These are phyloP conservation scores for Zapornia atra DNA, from an alignment of 2,113 vertebrate species.

Conservation along the genomic window DNA sequence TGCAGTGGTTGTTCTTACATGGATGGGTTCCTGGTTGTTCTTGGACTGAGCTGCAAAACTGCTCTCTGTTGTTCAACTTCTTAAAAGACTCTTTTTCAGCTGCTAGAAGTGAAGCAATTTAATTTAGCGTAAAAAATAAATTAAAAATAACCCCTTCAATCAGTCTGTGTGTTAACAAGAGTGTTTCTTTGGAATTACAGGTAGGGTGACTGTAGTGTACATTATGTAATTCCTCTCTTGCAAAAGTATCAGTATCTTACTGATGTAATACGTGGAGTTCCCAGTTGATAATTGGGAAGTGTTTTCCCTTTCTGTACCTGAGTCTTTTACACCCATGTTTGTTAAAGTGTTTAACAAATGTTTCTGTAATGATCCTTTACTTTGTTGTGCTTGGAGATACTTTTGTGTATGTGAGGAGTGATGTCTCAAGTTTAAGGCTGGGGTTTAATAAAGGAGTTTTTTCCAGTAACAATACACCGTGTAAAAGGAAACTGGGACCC, in stretches of 20 bases:
- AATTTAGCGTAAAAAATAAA: background rate
- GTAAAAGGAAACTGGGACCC: background rate
- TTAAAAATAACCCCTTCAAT: background rate
- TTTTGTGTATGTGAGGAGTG: background rate
- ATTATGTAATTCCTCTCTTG: background rate
- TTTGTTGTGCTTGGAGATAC: background rate
- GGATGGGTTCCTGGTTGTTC: background rate
- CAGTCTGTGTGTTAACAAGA: background rate
- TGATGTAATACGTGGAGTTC: background rate
- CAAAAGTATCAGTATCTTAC: background rate
- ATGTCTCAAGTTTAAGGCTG: background rate
- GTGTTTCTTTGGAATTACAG: background rate
- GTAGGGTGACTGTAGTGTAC: background rate
- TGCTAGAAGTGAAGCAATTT: background rate
- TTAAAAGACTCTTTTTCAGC: background rate
- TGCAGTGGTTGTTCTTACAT: background rate
- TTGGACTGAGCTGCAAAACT: background rate
- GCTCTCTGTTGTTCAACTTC: background rate
- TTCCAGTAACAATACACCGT: background rate
- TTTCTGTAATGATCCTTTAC: background rate
- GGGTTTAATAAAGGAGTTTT: background rate
- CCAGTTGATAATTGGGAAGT: background rate
- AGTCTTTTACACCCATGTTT: background rate
- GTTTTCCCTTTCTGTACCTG: background rate
- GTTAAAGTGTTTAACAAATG: background rate